Percentiles rank a stretch among this genome's conserved stretches.
Evolutionary conservation across 92 coral and sea anemone species (phyloP).

Genomic region (Heteractis magnifica): DNA sequence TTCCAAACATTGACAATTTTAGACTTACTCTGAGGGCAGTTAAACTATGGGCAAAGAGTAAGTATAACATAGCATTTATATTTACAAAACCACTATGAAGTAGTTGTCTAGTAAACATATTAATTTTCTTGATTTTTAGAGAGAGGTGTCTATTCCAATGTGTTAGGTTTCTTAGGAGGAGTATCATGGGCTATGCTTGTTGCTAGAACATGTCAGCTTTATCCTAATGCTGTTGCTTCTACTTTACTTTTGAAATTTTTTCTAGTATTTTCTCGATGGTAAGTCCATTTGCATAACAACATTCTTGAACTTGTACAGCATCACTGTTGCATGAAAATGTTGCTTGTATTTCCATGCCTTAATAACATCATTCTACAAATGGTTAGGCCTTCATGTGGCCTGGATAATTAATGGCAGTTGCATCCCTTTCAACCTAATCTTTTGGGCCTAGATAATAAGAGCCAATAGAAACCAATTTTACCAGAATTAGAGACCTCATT

Average conservation of each 20-base stretch:
- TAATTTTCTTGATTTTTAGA: constrained; percentile 40
- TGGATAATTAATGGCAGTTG: too few relatives aligned
- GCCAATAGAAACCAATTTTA: too few relatives aligned
- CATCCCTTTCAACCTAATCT: too few relatives aligned
- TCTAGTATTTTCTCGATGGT: constrained; percentile 94
- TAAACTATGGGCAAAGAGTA: constrained; percentile 98
- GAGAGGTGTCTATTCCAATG: constrained; percentile 91
- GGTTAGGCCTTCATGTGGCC: too few relatives aligned
- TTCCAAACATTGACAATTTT: constrained; percentile 87
- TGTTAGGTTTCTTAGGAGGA: constrained; percentile 94
- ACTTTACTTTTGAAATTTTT: constrained; percentile 94
- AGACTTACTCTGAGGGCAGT: constrained; percentile 82
- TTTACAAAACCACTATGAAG: neutral
- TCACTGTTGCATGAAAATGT: neutral
- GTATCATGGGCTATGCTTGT: constrained; percentile 99
- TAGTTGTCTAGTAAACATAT: neutral
- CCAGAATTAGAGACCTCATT: too few relatives aligned
- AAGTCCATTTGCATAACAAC: constrained; percentile 18
- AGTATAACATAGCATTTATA: constrained; percentile 21
- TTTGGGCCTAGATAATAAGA: too few relatives aligned
- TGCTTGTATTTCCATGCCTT: neutral
- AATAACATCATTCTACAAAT: too few relatives aligned
- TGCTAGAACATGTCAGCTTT: constrained; percentile 94
- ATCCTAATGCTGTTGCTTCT: constrained; percentile 96
- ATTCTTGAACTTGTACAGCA: neutral